Evolutionary conservation across 2,113 vertebrate species (phyloP).

Genomic region (Erythrolamprus reginae): DNA sequence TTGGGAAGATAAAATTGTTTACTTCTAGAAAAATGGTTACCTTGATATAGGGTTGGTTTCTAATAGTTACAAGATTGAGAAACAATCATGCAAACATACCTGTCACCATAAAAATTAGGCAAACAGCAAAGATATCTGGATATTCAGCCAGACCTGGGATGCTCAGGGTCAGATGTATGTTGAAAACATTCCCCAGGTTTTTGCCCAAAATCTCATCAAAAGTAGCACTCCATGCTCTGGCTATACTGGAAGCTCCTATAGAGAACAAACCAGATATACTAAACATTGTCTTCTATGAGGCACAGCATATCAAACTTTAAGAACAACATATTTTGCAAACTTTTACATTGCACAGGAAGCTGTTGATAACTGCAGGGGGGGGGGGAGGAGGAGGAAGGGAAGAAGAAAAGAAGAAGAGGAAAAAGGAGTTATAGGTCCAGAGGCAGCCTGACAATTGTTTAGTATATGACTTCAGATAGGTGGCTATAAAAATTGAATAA

Average conservation of each 20-base stretch:
- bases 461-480: not conserved
- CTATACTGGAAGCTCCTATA: conserved; percentile 80
- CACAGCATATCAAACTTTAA: not conserved
- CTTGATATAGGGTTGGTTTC: not conserved
- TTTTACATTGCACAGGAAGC: not conserved
- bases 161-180: conserved; percentile 56
- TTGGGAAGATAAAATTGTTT: not conserved
- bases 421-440: not conserved
- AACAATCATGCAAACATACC: conserved; percentile 57
- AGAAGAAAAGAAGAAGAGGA: not conserved
- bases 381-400: not conserved
- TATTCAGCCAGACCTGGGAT: conserved; percentile 76
- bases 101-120: conserved; percentile 76
- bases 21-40: not conserved
- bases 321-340: not conserved
- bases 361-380: not conserved
- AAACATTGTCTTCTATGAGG: not conserved
- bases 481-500: not conserved
- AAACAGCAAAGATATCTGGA: conserved; percentile 78
- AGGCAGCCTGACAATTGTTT: not conserved
- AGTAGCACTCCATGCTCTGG: conserved; percentile 81
- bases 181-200: conserved; percentile 68
- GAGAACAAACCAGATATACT: conserved; percentile 22
- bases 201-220: conserved; percentile 80
- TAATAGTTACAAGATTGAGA: not conserved